Base-by-base conservation (phyloP, 2,797 vertebrate genomes). In the Pachyuromys duprasi region DNA sequence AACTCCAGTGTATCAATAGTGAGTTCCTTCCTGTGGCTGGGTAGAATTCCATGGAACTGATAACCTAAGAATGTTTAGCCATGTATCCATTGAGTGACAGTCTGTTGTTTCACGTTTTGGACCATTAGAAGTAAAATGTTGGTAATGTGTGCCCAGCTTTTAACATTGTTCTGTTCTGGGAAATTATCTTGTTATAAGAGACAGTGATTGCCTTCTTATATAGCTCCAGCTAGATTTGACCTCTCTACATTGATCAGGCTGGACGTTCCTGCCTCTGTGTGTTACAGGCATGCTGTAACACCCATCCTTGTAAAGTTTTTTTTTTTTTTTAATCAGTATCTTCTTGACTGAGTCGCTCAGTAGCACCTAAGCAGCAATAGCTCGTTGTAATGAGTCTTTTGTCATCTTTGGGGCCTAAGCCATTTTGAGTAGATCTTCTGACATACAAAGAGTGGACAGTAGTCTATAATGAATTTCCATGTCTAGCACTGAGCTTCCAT, bases 131-230 rank as follows among this genome's bases (percentile, higher is more conserved):
- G 92, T 65, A 82, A 89, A 80, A 28, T 76, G 28, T 12, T 91
- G 31, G 88, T 74, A 75, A 70, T 95, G 62, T 78, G 81, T 88
- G 72, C 33, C 78, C 72, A 69, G 15, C 18, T 86, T 95, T 95
- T 78, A 89, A 17, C 53, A 31, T 69, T 69, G 63, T 53, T 22
- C 42, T 42, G 24, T 24, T 86, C 31, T 53, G 20, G 63, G 83
- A 86, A 33, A 36, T 70, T 70, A 55, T 53, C 33, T 86, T 86
- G 22, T 86, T 65, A 49, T 84, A 20, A 24, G 22, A 36, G 83
- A 55, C 22, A 80, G 33, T n/a, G 53, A 82, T 8, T 14, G 49
- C 49, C 26, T 63, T 36, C 26, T 62, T 82, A 15, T 28, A 4
- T 31, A 28, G 15, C 83, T 33, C 33, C 67, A n/a, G 45, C 49